Evolutionary conservation across 2,888 invertebrate genomes (phyloP).

Genomic region (Fragum whitleyi): DNA sequence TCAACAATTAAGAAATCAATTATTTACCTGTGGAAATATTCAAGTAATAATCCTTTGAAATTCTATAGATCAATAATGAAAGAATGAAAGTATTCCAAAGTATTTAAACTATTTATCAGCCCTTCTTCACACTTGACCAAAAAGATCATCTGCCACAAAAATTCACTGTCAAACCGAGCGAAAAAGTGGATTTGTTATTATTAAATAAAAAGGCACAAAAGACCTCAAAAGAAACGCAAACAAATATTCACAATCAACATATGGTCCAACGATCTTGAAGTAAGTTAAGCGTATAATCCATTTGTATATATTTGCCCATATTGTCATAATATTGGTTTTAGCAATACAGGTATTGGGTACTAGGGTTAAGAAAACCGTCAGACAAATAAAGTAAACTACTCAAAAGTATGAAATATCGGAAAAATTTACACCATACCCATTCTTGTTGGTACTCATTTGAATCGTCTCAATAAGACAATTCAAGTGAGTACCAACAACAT

Average conservation of each 20-base stretch:
- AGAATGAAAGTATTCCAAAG: background rate
- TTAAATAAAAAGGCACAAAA: conserved; percentile 13
- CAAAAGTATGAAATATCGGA: too few relatives aligned
- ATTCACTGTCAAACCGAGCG: conserved; percentile 9
- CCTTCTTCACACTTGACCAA: background rate
- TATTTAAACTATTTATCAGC: conserved; percentile 8
- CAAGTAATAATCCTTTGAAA: background rate
- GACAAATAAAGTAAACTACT: too few relatives aligned
- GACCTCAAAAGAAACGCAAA: conserved; percentile 14
- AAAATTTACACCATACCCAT: too few relatives aligned
- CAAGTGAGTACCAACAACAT: too few relatives aligned
- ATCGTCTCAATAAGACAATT: too few relatives aligned
- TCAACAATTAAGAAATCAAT: background rate
- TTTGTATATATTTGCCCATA: conserved; percentile 20
- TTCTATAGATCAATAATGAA: background rate
- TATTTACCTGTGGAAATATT: background rate
- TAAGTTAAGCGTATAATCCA: conserved; percentile 16
- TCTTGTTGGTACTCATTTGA: too few relatives aligned
- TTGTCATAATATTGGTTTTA: conserved; percentile 25
- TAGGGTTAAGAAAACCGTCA: too few relatives aligned
- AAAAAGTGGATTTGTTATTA: conserved; percentile 22
- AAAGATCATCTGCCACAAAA: background rate
- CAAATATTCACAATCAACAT: background rate
- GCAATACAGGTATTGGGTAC: conserved; percentile 5
- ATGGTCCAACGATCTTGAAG: background rate